Percentiles rank a stretch among this genome's conserved stretches.
Evolutionary conservation across 2,113 vertebrate genomes (phyloP).

Genomic region (Hirundichthys speculiger): DNA sequence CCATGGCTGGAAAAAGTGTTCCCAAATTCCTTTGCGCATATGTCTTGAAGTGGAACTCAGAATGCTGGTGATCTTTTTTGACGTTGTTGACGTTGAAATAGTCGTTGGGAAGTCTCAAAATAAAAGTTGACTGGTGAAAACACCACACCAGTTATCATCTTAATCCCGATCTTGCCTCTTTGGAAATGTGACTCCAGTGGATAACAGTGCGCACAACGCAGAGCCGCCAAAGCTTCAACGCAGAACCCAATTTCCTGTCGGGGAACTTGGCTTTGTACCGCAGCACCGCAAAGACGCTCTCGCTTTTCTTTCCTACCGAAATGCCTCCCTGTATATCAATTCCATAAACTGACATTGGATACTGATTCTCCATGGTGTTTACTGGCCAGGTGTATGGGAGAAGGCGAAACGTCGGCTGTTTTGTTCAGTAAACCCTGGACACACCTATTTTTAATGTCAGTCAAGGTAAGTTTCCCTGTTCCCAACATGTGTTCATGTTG

Average conservation of each 20-base stretch:
- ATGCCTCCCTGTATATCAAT: constrained; percentile 44
- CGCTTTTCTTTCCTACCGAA: constrained; percentile 6
- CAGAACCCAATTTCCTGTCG: constrained; percentile 38
- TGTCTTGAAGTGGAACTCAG: constrained; percentile 51
- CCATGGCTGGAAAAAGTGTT: constrained; percentile 46
- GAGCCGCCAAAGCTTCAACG: constrained; percentile 67
- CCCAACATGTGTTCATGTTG: constrained; percentile 16
- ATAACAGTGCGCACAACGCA: constrained; percentile 53
- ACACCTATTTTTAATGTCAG: constrained; percentile 78
- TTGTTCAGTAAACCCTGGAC: constrained; percentile 63
- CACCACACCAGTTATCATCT: neutral
- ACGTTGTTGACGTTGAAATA: neutral
- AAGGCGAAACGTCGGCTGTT: constrained; percentile 43
- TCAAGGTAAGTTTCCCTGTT: constrained; percentile 75
- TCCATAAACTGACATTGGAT: constrained; percentile 54
- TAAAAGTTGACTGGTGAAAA: constrained; percentile 34
- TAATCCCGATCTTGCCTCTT: constrained; percentile 11
- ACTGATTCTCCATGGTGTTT: constrained; percentile 57
- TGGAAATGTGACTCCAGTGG: constrained; percentile 65
- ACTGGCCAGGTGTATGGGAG: constrained; percentile 51
- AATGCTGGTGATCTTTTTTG: constrained; percentile 25
- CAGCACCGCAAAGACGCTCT: constrained; percentile 43
- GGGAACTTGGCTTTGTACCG: constrained; percentile 43
- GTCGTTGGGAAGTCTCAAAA: neutral
- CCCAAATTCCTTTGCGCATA: constrained; percentile 58